Evolutionary conservation across 2,888 invertebrate genomes (phyloP), one percentile per base, ranked within the genome.

Genomic region (Perizoma affinitatum): DNA sequence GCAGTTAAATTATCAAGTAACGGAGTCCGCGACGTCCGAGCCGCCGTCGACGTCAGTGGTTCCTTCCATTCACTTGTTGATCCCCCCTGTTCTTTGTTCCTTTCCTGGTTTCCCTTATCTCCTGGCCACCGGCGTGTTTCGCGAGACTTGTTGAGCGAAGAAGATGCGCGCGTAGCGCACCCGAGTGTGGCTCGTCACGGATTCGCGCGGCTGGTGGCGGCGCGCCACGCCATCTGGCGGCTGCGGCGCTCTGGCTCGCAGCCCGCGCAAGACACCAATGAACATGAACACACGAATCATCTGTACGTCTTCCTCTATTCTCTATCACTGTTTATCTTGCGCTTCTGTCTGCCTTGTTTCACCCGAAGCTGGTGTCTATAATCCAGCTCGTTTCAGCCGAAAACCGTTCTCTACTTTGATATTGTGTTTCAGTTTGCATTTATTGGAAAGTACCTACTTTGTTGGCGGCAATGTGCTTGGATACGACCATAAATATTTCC

Each of bases 141-240:
- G 79, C 73, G 74, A 66, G 75, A 81, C 83, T 85, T 83, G 86
- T 86, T 83, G 82, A 79, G 71, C 75, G 36, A 22, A 75, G 76
- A 74, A 78, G 71, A 87, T 85, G 87, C 86, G 88, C 88, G 86
- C 72, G 71, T 86, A 87, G 88, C 84, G 88, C 84, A 79, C 79
- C 72, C 83, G 81, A 91, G 80, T 76, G 94, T 95, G 95, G 95
- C 94, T 93, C 94, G 94, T 76, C 94, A 95, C 94, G 94, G 94
- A 75, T 93, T 95, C 88, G 95, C 94, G 86, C 94, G 95, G 88
- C 94, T 95, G 84, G 95, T 95, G 93, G 95, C 95, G 87, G 94
- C 94, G 76, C 94, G 94, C 88, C 94, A 94, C 93, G 94, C 95
- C 93, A 93, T 95, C 93, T 95, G 94, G 94, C 93, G 94, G 81